These are phyloP conservation scores for Dasypus novemcinctus DNA, from an alignment of 2,113 vertebrate genomes.

Conservation along the genomic window DNA sequence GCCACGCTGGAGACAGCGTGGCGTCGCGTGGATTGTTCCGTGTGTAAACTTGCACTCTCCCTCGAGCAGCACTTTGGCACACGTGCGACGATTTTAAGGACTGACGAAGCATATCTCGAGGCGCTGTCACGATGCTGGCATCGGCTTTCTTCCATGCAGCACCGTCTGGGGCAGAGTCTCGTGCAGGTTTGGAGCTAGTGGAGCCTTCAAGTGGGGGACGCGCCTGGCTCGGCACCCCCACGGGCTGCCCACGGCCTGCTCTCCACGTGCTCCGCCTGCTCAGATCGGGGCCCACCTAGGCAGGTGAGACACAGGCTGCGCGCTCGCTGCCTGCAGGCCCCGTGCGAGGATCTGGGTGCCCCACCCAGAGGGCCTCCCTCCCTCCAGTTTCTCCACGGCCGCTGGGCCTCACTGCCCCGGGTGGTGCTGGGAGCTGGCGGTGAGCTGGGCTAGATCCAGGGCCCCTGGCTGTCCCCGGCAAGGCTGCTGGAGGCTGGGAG, in stretches of 20 bases:
- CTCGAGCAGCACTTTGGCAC: neutral
- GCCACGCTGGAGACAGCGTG: neutral
- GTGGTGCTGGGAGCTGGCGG: neutral
- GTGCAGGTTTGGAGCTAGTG: rapidly evolving
- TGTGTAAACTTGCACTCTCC: neutral
- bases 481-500: neutral
- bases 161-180: rapidly evolving
- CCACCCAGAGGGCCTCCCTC: neutral
- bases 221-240: too few species aligned
- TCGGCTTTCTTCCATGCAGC: neutral
- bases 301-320: neutral
- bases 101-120: rapidly evolving
- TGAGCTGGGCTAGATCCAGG: neutral
- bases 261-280: too few species aligned
- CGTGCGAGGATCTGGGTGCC: rapidly evolving
- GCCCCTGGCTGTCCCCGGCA: too few species aligned
- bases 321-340: neutral
- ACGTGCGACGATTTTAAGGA: neutral
- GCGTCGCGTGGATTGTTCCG: rapidly evolving
- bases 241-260: too few species aligned
- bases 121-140: rapidly evolving
- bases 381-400: too few species aligned
- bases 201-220: too few species aligned
- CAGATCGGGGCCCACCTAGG: neutral
- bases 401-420: neutral